Base-by-base conservation (phyloP, 2,888 invertebrate species). In the Physocephala rufipes region DNA sequence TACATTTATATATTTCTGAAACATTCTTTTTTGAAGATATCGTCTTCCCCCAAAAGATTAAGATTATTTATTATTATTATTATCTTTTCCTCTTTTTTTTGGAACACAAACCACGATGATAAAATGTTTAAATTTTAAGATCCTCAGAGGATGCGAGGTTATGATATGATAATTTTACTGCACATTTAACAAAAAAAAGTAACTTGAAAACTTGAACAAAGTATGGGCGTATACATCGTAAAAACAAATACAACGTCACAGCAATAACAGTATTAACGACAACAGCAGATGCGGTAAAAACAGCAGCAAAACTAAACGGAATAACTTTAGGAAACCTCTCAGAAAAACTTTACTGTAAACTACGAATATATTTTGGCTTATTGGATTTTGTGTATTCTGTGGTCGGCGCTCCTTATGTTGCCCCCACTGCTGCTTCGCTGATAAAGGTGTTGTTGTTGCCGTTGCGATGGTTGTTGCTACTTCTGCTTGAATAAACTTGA, bases 201-300 rank as follows among this genome's bases (percentile, higher is more conserved):
- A 53, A n/a, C 53, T 21, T 21, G 12, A 53, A 19, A 21, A 0
- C 53, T 13, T 53, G 24, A 58, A 58, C 28, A 24, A 26, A 26
- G 26, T 15, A 58, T 24, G 58, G 58, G 58, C 58, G 58, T 58
- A 15, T 58, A 16, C 58, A 28, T 26, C 16, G 28, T 53, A 12
- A 4, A 53, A 19, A 53, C 53, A 53, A 28, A 28, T 28, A 28
- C 24, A n/a, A n/a, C n/a, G n/a, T n/a, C n/a, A 28, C 53, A 53
- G 21, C 53, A 53, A 53, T 7, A 51, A 51, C 51, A 51, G 19
- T 21, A 51, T 19, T 21, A 51, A 51, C 2, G 1, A 51, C 51
- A 51, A 51, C 51, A 51, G 13, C 24, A 55, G 26, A 2, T 2
- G 26, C 7, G 26, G 2, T 28, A 58, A 58, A 16, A 24, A 58